These are phyloP conservation scores for Taenioides sp. DNA, from an alignment of 2,797 vertebrate genomes.

Conservation along the genomic window DNA sequence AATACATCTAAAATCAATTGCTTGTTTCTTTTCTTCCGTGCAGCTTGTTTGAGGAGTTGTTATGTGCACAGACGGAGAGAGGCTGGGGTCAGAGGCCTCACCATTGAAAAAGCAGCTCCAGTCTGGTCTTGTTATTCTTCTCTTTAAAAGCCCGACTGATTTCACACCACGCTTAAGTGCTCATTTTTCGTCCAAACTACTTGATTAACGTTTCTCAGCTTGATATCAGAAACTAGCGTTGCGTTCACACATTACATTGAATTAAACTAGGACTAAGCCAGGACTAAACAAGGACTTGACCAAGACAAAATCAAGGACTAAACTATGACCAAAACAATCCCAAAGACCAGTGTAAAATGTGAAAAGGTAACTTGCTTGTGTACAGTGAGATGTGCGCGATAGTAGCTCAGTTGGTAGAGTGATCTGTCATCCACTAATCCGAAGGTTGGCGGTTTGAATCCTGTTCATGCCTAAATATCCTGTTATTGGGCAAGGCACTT, in stretches of 20 bases:
- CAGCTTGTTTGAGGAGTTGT: slow-evolving; percentile 7
- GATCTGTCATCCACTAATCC: too few relatives aligned
- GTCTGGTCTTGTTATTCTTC: background rate
- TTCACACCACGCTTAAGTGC: background rate
- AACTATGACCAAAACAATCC: background rate
- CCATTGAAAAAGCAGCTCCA: slow-evolving; percentile 1
- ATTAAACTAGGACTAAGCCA: background rate
- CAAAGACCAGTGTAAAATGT: background rate
- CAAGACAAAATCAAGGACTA: background rate
- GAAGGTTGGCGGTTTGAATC: too few relatives aligned
- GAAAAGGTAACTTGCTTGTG: background rate
- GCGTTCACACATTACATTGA: background rate
- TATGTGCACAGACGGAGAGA: slow-evolving; percentile 11
- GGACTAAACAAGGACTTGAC: background rate
- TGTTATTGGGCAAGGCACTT: too few relatives aligned
- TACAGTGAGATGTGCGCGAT: too few relatives aligned
- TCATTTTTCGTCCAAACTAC: background rate
- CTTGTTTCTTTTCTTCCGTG: slow-evolving; percentile 25
- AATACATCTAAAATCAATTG: slow-evolving; percentile 52
- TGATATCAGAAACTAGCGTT: background rate
- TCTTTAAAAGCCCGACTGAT: background rate
- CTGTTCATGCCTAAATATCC: too few relatives aligned
- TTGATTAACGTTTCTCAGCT: background rate
- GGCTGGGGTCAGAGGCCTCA: slow-evolving; percentile 19
- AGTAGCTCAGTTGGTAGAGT: too few relatives aligned